Percentiles rank a stretch among this genome's conserved stretches.
These are phyloP conservation scores for Paramisgurnus dabryanus DNA, from an alignment of 2,113 vertebrate genomes.

Conservation along the genomic window DNA sequence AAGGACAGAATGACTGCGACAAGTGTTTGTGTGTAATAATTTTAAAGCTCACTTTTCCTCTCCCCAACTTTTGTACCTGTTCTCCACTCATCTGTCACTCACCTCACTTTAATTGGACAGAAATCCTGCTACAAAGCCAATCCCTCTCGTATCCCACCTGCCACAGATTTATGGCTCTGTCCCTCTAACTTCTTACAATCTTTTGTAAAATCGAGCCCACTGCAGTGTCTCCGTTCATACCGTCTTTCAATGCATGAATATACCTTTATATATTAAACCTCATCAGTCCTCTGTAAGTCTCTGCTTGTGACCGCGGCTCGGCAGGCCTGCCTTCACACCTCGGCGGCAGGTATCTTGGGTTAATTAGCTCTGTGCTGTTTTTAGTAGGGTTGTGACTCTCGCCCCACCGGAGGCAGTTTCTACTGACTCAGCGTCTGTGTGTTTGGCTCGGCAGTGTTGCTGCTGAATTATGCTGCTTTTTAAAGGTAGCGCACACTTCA, in stretches of 20 bases:
- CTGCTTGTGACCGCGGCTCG: neutral
- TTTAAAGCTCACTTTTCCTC: slow-evolving; percentile 1
- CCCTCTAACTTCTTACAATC: neutral
- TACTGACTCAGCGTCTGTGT: slow-evolving; percentile 50
- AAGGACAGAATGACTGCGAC: slow-evolving; percentile 53
- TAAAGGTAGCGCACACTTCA: slow-evolving; percentile 49
- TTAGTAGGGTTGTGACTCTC: slow-evolving; percentile 9
- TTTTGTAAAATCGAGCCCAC: neutral
- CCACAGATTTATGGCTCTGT: slow-evolving; percentile 24
- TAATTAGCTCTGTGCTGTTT: slow-evolving; percentile 65
- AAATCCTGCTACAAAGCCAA: slow-evolving; percentile 54
- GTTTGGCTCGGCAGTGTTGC: slow-evolving; percentile 49
- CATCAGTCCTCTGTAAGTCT: slow-evolving; percentile 10
- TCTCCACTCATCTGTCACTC: slow-evolving; percentile 62
- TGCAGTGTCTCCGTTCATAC: neutral
- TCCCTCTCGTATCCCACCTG: slow-evolving; percentile 49
- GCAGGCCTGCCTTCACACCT: slow-evolving; percentile 26
- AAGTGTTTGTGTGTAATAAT: slow-evolving; percentile 7
- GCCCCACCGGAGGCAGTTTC: slow-evolving; percentile 30
- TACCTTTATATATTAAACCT: slow-evolving; percentile 20
- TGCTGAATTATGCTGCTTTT: slow-evolving; percentile 25
- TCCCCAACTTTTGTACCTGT: slow-evolving; percentile 40
- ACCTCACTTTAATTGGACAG: slow-evolving; percentile 65
- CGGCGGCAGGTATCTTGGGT: slow-evolving; percentile 62
- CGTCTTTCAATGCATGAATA: neutral